Conservation (phyloP, 2,888 invertebrate genomes). For the Polymixis lichenea region DNA sequence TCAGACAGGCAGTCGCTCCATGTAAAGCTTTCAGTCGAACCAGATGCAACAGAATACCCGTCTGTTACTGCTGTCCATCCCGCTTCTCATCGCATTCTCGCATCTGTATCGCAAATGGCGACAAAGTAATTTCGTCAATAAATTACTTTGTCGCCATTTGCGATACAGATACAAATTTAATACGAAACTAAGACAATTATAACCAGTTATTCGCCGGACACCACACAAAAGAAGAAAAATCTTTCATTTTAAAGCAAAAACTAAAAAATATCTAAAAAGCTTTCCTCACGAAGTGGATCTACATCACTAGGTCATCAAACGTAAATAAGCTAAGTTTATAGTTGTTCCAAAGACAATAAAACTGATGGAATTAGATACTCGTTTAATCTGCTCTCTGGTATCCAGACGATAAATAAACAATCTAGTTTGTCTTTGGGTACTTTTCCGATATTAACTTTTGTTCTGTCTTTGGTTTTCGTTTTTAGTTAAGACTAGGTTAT, state of each 20-base stretch:
- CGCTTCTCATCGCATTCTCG: too few species aligned
- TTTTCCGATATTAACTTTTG: slow-evolving; percentile 35
- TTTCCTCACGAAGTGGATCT: slow-evolving; percentile 27
- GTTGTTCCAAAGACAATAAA: slow-evolving; percentile 62
- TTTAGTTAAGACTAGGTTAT: not conserved
- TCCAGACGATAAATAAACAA: slow-evolving; percentile 65
- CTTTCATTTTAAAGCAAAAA: not conserved
- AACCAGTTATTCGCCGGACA: not conserved
- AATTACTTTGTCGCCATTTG: too few species aligned
- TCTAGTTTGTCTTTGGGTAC: slow-evolving; percentile 45
- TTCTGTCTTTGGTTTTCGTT: slow-evolving; percentile 20
- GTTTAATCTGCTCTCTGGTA: slow-evolving; percentile 53
- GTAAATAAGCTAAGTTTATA: slow-evolving; percentile 60
- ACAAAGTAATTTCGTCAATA: too few species aligned
- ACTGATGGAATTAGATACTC: slow-evolving; percentile 63
- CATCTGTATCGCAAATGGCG: too few species aligned
- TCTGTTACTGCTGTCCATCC: not conserved
- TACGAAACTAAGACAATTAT: not conserved
- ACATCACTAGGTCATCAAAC: slow-evolving; percentile 55
- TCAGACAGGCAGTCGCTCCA: too few species aligned
- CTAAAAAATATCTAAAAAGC: slow-evolving; percentile 10
- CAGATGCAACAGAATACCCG: too few species aligned
- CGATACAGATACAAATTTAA: too few species aligned
- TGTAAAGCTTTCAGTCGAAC: too few species aligned
- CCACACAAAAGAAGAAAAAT: not conserved